Evolutionary conservation across 2,888 invertebrate species (phyloP).

Genomic region (Pterostichus niger): DNA sequence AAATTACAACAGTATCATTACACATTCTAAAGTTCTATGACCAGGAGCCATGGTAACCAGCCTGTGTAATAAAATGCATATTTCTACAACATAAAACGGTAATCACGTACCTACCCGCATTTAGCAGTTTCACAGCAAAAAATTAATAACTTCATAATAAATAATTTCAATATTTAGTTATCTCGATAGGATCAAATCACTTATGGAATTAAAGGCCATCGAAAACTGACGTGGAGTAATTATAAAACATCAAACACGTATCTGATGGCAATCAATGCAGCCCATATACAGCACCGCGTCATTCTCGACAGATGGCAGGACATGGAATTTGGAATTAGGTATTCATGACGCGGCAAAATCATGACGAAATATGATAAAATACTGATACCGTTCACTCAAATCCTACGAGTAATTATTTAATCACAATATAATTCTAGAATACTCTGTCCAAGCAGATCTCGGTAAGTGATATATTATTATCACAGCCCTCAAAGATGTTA

Average conservation of each 20-base stretch:
- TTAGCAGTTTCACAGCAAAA: background rate
- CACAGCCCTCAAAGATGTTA: too few relatives aligned
- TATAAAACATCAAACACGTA: slow-evolving; percentile 36
- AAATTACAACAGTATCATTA: too few relatives aligned
- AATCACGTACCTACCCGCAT: slow-evolving; percentile 23
- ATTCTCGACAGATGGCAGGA: background rate
- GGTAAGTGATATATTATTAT: too few relatives aligned
- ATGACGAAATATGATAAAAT: background rate
- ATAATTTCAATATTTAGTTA: slow-evolving; percentile 23
- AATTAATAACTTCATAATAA: slow-evolving; percentile 10
- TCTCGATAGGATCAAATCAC: slow-evolving; percentile 8
- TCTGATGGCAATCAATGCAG: slow-evolving; percentile 21
- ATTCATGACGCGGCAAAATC: background rate
- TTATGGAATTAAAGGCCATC: slow-evolving; percentile 28
- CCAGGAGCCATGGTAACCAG: background rate
- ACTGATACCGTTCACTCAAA: background rate
- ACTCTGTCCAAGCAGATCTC: too few relatives aligned
- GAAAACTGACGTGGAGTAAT: slow-evolving; percentile 29
- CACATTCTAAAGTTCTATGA: too few relatives aligned
- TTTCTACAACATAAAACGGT: background rate
- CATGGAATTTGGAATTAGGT: too few relatives aligned
- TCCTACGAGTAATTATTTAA: too few relatives aligned
- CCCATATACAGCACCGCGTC: slow-evolving; percentile 20
- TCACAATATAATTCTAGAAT: background rate
- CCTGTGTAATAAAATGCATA: slow-evolving; percentile 3